Base-by-base conservation (phyloP, 2,888 invertebrate species). In the Ceraclea dissimilis region DNA sequence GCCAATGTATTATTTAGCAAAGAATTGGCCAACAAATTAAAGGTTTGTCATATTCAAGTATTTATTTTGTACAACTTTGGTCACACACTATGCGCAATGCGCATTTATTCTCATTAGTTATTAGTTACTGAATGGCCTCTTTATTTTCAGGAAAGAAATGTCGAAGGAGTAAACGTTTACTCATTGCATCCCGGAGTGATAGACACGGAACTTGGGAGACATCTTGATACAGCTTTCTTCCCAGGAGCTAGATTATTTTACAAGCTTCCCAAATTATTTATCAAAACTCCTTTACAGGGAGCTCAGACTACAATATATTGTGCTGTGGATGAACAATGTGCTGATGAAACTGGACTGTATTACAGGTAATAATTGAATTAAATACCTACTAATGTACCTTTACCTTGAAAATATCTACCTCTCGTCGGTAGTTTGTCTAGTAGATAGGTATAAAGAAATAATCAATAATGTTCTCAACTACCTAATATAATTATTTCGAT, bases 281-380 rank as follows among this genome's bases (percentile, higher is more conserved):
- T 81, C 21, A 81, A 84, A 67, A 78, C 77, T 1, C 76, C 83
- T 0, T 73, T 73, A 61, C 81, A 83, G 67, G 89, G 89, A 11
- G 87, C 89, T 0, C 88, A 89, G 71, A 88, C 88, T 0, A 78
- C 81, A 1, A 75, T 90, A 56, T 80, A 86, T 67, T 88, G 87
- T 66, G 79, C 85, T 0, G 72, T 86, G 0, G 82, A 84, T 58
- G 83, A 85, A 56, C 72, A 79, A 16, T 80, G 79, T 58, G 79
- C 71, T 0, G 67, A 74, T 1, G 76, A 84, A 67, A 79, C 75
- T 51, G 83, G 82, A 33, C 67, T 78, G 21, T 80, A 79, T 67
- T 81, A 80, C 64, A 68, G 70, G 79, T 80, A 26, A 11, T 11
- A 21, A n/a, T n/a, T n/a, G n/a, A n/a, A n/a, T n/a, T n/a, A n/a